Percentiles rank a stretch among this genome's conserved stretches.
Evolutionary conservation across 1,140 invertebrate species (phyloP).

Genomic region (Cotesia vestalis): DNA sequence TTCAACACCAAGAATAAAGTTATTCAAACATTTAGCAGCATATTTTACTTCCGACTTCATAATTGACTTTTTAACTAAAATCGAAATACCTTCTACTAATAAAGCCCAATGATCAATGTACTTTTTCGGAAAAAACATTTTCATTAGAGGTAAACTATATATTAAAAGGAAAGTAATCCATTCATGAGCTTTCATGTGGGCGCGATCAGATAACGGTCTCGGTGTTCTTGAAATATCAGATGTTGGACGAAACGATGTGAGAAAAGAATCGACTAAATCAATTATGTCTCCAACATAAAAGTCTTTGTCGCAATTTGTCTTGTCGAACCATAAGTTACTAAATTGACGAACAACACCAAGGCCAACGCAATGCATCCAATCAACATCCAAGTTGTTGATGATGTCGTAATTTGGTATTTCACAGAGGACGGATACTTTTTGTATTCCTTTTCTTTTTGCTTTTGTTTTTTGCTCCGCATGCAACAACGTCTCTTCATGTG

Average conservation of each 20-base stretch:
- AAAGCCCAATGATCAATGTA: slow-evolving; percentile 37
- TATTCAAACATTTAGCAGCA: slow-evolving; percentile 27
- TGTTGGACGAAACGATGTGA: slow-evolving; percentile 33
- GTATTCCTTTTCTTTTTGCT: slow-evolving; percentile 13
- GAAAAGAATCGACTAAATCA: slow-evolving; percentile 23
- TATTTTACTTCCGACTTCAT: slow-evolving; percentile 24
- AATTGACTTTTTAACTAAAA: slow-evolving; percentile 27
- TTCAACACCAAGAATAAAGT: slow-evolving; percentile 34
- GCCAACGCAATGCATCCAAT: slow-evolving; percentile 41
- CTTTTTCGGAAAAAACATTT: slow-evolving; percentile 20
- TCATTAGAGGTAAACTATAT: slow-evolving; percentile 36
- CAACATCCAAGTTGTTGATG: slow-evolving; percentile 24
- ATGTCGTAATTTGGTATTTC: slow-evolving; percentile 34
- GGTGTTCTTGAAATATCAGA: slow-evolving; percentile 36
- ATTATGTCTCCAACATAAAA: slow-evolving; percentile 38
- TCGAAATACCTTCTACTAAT: slow-evolving; percentile 33
- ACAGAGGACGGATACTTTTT: slow-evolving; percentile 21
- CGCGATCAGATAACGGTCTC: slow-evolving; percentile 27
- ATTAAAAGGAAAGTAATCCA: slow-evolving; percentile 37
- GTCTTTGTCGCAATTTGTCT: slow-evolving; percentile 20
- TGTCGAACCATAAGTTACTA: slow-evolving; percentile 38
- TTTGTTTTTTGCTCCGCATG: slow-evolving; percentile 8
- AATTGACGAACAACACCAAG: slow-evolving; percentile 36
- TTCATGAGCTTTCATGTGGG: slow-evolving; percentile 45
- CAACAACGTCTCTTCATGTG: slow-evolving; percentile 10